Evolutionary conservation across 37 sponge, comb jelly and placozoan genomes (phyloP).

Genomic region (Tethya wilhelma): DNA sequence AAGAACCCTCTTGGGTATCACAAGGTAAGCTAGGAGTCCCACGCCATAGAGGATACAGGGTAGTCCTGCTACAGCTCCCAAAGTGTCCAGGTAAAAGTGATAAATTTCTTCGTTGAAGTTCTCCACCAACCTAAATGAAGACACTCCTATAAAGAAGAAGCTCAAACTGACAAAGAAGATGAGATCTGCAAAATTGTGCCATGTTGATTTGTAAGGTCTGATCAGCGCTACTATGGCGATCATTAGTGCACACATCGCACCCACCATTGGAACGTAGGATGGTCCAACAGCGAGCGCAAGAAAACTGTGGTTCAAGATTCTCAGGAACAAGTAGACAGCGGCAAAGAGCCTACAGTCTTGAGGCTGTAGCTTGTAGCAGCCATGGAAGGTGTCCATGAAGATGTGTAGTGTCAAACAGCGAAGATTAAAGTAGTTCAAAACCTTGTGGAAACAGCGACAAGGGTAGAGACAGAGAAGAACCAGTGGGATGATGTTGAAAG

Average conservation of each 20-base stretch:
- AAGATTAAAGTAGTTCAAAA: neutral
- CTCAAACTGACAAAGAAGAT: neutral
- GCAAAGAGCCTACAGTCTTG: constrained; percentile 60
- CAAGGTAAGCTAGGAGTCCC: neutral
- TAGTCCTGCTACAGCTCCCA: too few species aligned
- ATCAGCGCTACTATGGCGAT: neutral
- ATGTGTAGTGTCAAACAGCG: neutral
- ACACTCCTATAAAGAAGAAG: too few species aligned
- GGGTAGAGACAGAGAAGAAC: constrained; percentile 37
- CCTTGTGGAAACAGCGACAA: constrained; percentile 3
- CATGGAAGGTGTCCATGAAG: constrained; percentile 58
- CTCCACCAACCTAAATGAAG: too few species aligned
- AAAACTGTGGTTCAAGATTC: neutral
- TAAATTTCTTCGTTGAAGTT: too few species aligned
- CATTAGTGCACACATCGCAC: neutral
- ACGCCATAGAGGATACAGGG: neutral
- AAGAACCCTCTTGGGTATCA: neutral
- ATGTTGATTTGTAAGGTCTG: neutral
- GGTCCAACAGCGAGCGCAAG: neutral
- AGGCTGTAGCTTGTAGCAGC: constrained; percentile 52
- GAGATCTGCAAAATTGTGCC: neutral
- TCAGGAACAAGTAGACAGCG: constrained; percentile 13
- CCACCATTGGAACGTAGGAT: neutral
- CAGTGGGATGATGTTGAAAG: constrained; percentile 45
- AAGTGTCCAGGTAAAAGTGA: too few species aligned